These are phyloP conservation scores for Heliocidaris erythrogramma DNA, from an alignment of 35 echinoderm and acorn worm genomes.

Conservation along the genomic window DNA sequence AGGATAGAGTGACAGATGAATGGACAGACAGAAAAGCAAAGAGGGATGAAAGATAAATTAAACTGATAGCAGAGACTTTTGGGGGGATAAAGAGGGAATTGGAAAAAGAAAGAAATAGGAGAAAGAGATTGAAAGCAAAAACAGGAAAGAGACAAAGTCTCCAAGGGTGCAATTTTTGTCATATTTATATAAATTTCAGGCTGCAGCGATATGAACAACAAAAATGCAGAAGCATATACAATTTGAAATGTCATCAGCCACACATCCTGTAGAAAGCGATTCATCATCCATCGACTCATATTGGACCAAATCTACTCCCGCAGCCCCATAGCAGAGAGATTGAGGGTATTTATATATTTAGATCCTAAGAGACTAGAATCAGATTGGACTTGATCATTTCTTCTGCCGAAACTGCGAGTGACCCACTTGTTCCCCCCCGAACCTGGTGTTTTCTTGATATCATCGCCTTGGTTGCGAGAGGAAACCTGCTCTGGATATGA, in stretches of 20 bases:
- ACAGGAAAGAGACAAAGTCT: neutral
- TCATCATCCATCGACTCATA: neutral
- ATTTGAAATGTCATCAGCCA: neutral
- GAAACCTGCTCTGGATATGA: neutral
- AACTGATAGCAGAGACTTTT: neutral
- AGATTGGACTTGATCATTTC: neutral
- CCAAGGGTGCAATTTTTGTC: neutral
- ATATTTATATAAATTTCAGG: neutral
- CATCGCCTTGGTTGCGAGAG: neutral
- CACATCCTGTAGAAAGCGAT: neutral
- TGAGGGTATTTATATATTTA: conserved; percentile 14
- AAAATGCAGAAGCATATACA: neutral
- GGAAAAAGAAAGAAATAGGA: no score
- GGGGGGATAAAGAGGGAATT: no score
- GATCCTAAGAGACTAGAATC: neutral
- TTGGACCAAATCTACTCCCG: neutral
- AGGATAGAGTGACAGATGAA: no score
- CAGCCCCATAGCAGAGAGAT: neutral
- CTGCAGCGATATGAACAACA: neutral
- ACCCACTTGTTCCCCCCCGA: neutral
- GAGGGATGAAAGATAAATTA: neutral
- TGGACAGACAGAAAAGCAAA: no score
- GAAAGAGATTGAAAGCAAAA: no score
- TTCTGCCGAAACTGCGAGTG: neutral
- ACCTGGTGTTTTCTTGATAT: neutral